Conservation (phyloP, 2,113 vertebrate genomes). For the Litocranius walleri region DNA sequence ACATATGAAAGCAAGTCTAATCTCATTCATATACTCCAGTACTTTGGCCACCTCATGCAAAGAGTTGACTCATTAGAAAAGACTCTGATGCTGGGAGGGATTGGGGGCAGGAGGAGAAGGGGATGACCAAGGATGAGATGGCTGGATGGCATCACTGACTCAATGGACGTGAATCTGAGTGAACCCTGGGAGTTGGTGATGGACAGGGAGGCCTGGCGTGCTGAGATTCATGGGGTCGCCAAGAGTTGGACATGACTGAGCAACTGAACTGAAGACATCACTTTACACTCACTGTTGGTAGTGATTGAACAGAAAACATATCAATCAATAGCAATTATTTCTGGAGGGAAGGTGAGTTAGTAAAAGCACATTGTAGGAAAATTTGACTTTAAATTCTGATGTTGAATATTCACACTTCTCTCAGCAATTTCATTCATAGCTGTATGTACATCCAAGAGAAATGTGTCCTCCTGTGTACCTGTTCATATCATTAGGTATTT, state of each 20-base stretch:
- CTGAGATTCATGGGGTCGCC: too few relatives aligned
- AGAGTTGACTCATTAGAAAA: too few relatives aligned
- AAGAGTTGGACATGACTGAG: too few relatives aligned
- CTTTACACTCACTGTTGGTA: background rate
- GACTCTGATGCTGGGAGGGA: too few relatives aligned
- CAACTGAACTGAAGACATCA: too few relatives aligned
- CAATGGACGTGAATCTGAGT: too few relatives aligned
- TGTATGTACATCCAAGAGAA: background rate
- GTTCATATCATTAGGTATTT: too few relatives aligned
- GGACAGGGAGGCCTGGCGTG: accelerated
- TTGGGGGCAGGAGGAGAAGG: too few relatives aligned
- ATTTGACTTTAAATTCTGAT: background rate
- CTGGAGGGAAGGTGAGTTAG: background rate
- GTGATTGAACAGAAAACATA: background rate
- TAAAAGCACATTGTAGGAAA: background rate
- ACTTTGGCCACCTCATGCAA: too few relatives aligned
- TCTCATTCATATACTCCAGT: background rate
- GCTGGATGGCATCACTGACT: too few relatives aligned
- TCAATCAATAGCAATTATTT: background rate
- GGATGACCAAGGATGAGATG: too few relatives aligned
- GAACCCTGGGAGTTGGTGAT: too few relatives aligned
- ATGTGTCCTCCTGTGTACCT: background rate
- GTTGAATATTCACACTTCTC: background rate
- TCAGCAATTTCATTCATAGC: background rate
- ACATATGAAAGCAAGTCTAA: background rate